Percentiles rank a stretch among this genome's conserved stretches.
These are phyloP conservation scores for Tragelaphus buxtoni DNA, from an alignment of 2,113 vertebrate genomes.

Conservation along the genomic window DNA sequence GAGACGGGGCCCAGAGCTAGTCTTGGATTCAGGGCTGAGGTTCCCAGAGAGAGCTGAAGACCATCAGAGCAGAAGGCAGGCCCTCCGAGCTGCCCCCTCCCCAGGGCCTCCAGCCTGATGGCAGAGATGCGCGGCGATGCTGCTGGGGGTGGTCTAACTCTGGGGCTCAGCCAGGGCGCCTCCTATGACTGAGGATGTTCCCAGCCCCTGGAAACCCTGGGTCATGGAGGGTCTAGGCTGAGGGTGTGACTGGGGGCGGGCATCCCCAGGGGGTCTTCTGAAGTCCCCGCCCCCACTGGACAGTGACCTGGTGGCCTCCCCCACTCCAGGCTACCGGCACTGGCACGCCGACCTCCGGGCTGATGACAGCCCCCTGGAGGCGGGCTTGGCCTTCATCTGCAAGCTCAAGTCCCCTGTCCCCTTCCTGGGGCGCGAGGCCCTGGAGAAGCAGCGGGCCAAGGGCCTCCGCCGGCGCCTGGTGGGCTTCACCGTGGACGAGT, in stretches of 20 bases:
- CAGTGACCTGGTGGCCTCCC: rapidly evolving
- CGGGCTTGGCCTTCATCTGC: conserved; percentile 94
- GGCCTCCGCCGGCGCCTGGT: conserved; percentile 89
- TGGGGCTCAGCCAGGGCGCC: rapidly evolving
- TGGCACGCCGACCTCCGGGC: conserved; percentile 95
- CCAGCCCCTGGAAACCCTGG: rapidly evolving
- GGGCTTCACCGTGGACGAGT: conserved; percentile 93
- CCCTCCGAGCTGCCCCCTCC: too few species aligned
- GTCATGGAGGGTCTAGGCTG: background rate
- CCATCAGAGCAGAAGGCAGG: too few species aligned
- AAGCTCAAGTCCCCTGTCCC: conserved; percentile 88
- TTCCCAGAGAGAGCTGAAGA: background rate
- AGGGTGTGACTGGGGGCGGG: background rate
- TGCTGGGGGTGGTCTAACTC: rapidly evolving
- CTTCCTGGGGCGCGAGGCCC: conserved; percentile 89
- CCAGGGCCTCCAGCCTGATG: rapidly evolving
- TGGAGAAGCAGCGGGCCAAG: conserved; percentile 87
- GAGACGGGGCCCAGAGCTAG: background rate
- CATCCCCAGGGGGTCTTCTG: rapidly evolving
- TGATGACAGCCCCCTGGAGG: conserved; percentile 92
- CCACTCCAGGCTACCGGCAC: conserved; percentile 90
- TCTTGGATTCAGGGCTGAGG: rapidly evolving
- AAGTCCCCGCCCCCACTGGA: background rate
- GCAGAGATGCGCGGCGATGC: rapidly evolving
- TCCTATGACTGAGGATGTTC: background rate